Percentiles rank a stretch among this genome's conserved stretches.
Conservation (phyloP, 1,140 invertebrate species). For the Dendroctonus valens region DNA sequence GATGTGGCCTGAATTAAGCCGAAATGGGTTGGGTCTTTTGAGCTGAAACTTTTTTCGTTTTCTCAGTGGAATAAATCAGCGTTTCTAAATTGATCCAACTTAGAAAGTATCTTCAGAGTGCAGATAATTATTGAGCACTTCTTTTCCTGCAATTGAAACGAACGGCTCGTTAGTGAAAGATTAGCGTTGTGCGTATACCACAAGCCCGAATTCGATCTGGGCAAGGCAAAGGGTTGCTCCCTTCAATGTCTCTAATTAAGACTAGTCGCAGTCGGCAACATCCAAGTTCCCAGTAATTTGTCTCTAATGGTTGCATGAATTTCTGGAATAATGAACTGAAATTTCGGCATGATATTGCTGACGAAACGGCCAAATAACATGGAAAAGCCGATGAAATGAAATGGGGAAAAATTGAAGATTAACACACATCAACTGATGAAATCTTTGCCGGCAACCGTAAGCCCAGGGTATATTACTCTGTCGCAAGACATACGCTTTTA, state of each 20-base stretch:
- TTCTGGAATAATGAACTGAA: conserved; percentile 27
- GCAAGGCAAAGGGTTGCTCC: not conserved
- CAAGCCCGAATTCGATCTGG: no score
- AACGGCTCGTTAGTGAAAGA: no score
- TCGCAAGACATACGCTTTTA: conserved; percentile 19
- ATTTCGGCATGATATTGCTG: conserved; percentile 17
- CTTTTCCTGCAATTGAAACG: no score
- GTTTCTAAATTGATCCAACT: no score
- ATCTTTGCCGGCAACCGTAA: conserved; percentile 10
- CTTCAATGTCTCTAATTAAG: conserved; percentile 24
- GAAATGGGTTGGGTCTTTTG: no score
- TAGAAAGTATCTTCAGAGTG: no score
- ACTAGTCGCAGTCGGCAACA: conserved; percentile 15
- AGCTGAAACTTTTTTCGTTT: no score
- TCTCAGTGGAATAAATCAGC: no score
- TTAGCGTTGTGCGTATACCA: no score
- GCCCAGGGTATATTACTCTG: conserved; percentile 18
- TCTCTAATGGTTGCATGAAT: conserved; percentile 28
- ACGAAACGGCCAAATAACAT: not conserved
- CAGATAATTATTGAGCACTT: no score
- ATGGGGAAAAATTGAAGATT: conserved; percentile 3
- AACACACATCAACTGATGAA: conserved; percentile 2
- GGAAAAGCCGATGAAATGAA: no score
- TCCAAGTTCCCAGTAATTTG: conserved; percentile 27
- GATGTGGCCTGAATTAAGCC: not conserved